A percentile compares a stretch with the other conserved stretches of the same genome.
phyloP scores from a whole-genome alignment of 2,888 invertebrate genomes.

The Ectemnius continuus region DNA sequence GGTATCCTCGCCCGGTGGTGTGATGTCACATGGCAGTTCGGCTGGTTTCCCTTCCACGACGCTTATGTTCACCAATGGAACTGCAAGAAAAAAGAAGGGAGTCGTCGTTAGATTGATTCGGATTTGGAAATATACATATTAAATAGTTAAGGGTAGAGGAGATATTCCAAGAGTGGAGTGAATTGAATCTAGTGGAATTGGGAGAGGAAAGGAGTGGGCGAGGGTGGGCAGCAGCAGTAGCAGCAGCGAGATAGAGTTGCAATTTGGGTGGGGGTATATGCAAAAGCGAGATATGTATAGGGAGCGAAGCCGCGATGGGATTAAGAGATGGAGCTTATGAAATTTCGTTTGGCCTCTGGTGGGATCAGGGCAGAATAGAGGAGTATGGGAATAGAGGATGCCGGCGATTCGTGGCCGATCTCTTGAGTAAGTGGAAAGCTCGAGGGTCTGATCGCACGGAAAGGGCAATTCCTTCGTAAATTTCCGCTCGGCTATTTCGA shows the following conservation, averaged over 20 bases:
- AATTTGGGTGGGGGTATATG: slow-evolving; percentile 7
- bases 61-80: slow-evolving; percentile 89
- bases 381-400: background rate
- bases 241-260: background rate
- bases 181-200: no score
- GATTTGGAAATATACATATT: no score
- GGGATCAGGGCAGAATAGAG: background rate
- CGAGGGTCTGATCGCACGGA: slow-evolving; percentile 52
- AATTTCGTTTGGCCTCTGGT: slow-evolving; percentile 40
- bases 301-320: slow-evolving; percentile 42
- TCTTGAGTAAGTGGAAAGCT: slow-evolving; percentile 47
- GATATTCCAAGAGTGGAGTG: no score
- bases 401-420: slow-evolving; percentile 21
- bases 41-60: slow-evolving; percentile 93
- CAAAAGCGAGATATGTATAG: slow-evolving; percentile 50
- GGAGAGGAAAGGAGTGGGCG: no score
- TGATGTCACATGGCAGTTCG: slow-evolving; percentile 92
- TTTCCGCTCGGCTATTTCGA: slow-evolving; percentile 64
- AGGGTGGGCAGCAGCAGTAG: no score
- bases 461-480: slow-evolving; percentile 65
- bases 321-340: slow-evolving; percentile 60
- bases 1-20: slow-evolving; percentile 89
- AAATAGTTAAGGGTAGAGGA: no score
- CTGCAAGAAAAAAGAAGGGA: slow-evolving; percentile 72
- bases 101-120: background rate